Base-by-base conservation (phyloP, 2,888 invertebrate species). In the Sepioteuthis lessoniana region DNA sequence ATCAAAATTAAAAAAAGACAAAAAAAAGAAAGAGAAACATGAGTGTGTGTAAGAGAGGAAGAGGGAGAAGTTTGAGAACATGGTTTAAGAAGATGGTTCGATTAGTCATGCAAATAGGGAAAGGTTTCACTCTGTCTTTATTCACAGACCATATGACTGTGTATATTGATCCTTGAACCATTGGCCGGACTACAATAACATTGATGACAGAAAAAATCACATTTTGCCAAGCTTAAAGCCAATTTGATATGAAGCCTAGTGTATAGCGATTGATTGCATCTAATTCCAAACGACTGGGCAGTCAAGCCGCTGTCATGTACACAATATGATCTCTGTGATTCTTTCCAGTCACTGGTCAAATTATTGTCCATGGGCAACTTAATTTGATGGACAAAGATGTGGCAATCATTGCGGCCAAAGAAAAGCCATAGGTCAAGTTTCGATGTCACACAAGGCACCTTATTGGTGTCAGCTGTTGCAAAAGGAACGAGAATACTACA, bases 141-240 rank as follows among this genome's bases (percentile, higher is more conserved):
- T 76, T 76, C 76, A 76, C 76, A n/a, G 76, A 76, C 76, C 76
- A 76, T n/a, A 35, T 76, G 76, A 76, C n/a, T n/a, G 76, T 76
- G n/a, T 76, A 76, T 76, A 76, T 76, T 35, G 76, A 76, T 76
- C 76, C 35, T 76, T 4, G n/a, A 16, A 76, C 76, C 76, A 35
- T 16, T 76, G 76, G 76, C 76, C n/a, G 35, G 76, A 76, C 76
- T 76, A 76, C 76, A 76, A 76, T 76, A 76, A 76, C 76, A 76
- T 76, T 76, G 76, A 76, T 76, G 76, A 76, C n/a, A n/a, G 76
- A 76, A 76, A 76, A 76, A 76, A 76, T 76, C 76, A 76, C 76
- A 76, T 76, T 76, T 76, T 35, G 35, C 76, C 76, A 35, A 76
- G 76, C n/a, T 35, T 76, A 76, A 76, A 76, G n/a, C 76, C 76